Conservation (phyloP, 2,113 vertebrate species). For the Corynorhinus townsendii region DNA sequence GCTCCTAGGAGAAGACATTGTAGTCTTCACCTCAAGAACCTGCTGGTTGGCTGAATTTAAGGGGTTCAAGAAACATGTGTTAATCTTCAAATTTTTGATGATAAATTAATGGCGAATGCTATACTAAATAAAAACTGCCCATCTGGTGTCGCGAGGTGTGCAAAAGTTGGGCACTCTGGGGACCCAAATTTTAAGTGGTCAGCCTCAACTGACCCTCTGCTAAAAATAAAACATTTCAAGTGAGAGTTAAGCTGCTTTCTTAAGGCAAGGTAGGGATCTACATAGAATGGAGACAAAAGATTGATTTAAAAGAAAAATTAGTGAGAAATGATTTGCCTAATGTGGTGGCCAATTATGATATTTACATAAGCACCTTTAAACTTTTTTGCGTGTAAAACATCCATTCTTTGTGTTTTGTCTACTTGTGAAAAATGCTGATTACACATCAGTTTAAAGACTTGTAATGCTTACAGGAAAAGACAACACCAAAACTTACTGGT, state of each 20-base stretch:
- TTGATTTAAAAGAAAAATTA: constrained; percentile 73
- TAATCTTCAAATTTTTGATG: background rate
- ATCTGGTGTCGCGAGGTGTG: constrained; percentile 46
- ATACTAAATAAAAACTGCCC: background rate
- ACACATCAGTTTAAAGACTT: constrained; percentile 72
- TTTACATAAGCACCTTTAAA: constrained; percentile 82
- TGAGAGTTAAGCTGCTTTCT: constrained; percentile 74
- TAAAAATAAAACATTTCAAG: constrained; percentile 77
- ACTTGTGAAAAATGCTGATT: constrained; percentile 79
- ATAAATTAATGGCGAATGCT: background rate
- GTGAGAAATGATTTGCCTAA: constrained; percentile 76
- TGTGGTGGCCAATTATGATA: constrained; percentile 78
- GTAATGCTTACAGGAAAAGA: constrained; percentile 42
- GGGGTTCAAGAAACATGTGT: background rate
- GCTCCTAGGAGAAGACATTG: background rate
- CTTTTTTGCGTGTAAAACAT: constrained; percentile 77
- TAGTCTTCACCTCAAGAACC: background rate
- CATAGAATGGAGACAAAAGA: constrained; percentile 68
- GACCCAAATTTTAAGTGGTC: constrained; percentile 71
- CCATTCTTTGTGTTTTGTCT: constrained; percentile 74
- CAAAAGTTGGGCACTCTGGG: background rate
- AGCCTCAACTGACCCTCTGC: constrained; percentile 60
- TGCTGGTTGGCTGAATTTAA: background rate
- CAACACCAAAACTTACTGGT: background rate
- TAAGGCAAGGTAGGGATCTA: constrained; percentile 50